A percentile compares a stretch with the other conserved stretches of the same genome.
Conservation (phyloP, 2,797 vertebrate species). For the Oreonectes daqikongensis region DNA sequence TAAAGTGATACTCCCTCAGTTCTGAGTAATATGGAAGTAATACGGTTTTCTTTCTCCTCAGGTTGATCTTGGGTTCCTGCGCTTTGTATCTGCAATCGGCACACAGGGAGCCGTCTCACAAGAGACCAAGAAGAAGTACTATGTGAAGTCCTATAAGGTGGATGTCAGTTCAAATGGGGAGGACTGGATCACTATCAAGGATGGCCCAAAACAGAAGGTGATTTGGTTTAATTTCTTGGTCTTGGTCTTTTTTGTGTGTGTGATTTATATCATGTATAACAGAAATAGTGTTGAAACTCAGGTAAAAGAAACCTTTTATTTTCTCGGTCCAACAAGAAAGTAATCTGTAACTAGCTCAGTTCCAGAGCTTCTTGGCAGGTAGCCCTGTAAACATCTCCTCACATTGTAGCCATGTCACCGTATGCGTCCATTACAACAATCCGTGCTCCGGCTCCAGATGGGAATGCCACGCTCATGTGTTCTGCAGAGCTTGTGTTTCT, state of each 20-base stretch:
- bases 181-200: constrained; percentile 97
- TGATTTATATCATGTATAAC: background rate
- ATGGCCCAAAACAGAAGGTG: constrained; percentile 91
- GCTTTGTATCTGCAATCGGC: constrained; percentile 91
- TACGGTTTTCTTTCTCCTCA: constrained; percentile 62
- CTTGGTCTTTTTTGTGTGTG: too few relatives aligned
- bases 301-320: constrained; percentile 4
- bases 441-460: constrained; percentile 32
- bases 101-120: constrained; percentile 96
- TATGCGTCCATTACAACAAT: constrained; percentile 20
- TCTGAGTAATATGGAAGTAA: background rate
- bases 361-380: constrained; percentile 28
- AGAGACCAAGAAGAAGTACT: constrained; percentile 91
- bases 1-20: constrained; percentile 40
- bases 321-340: constrained; percentile 17
- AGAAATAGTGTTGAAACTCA: background rate
- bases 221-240: constrained; percentile 30
- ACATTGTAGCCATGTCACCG: constrained; percentile 21
- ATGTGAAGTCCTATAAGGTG: constrained; percentile 89
- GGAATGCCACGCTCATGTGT: constrained; percentile 46
- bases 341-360: constrained; percentile 24
- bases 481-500: constrained; percentile 45
- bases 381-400: constrained; percentile 30
- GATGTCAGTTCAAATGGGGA: constrained; percentile 97
- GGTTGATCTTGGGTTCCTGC: constrained; percentile 94